Evolutionary conservation across 2,888 invertebrate genomes (phyloP).

Genomic region (Andricus curvator): DNA sequence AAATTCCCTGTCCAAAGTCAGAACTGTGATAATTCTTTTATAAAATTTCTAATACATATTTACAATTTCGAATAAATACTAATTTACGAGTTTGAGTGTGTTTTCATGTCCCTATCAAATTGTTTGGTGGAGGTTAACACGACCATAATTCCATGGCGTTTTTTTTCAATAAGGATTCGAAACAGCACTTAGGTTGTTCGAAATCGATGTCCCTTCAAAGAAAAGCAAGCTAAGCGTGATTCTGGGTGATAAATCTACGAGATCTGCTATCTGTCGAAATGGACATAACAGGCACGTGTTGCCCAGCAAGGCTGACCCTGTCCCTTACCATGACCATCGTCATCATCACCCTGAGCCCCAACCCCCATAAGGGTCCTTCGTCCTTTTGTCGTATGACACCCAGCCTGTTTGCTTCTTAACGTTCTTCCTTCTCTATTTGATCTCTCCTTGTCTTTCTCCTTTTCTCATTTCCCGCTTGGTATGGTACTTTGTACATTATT

Average conservation of each 20-base stretch:
- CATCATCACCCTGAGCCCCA: conserved; percentile 44
- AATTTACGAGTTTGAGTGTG: no score
- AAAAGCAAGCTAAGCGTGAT: background rate
- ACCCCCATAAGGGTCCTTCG: conserved; percentile 40
- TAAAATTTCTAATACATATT: no score
- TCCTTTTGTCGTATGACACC: conserved; percentile 42
- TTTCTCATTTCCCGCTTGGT: background rate
- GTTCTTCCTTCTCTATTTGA: conserved; percentile 50
- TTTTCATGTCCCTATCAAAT: background rate
- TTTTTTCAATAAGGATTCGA: conserved; percentile 3
- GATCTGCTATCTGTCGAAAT: conserved; percentile 69
- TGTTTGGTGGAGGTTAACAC: background rate
- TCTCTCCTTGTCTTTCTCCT: conserved; percentile 5
- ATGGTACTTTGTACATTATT: conserved; percentile 44
- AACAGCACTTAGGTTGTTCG: background rate
- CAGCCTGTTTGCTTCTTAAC: conserved; percentile 45
- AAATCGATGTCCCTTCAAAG: background rate
- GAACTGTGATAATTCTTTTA: no score
- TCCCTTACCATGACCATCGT: conserved; percentile 55
- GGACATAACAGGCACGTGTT: conserved; percentile 76
- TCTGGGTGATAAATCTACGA: conserved; percentile 70
- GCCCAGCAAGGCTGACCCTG: conserved; percentile 66
- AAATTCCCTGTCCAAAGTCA: no score
- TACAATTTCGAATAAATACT: no score
- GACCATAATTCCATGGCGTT: conserved; percentile 5